A percentile compares a stretch with the other conserved stretches of the same genome.
phyloP scores from a whole-genome alignment of 2,797 vertebrate genomes.

The Cossypha polioptera region DNA sequence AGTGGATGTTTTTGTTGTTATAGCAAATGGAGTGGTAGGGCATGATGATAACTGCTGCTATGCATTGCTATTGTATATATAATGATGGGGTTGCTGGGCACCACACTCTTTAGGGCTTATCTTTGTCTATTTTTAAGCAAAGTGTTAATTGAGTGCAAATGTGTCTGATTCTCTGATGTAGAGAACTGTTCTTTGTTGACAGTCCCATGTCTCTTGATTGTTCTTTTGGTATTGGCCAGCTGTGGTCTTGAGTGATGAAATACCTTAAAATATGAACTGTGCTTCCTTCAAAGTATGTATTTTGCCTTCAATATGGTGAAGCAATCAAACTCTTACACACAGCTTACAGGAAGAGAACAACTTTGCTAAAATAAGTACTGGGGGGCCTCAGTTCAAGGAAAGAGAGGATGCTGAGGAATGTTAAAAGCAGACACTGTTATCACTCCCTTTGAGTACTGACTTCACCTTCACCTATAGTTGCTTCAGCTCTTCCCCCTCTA shows the following conservation, averaged over 20 bases:
- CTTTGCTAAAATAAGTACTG: neutral
- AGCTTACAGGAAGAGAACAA: constrained; percentile 16
- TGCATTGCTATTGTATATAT: neutral
- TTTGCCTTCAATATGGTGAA: constrained; percentile 57
- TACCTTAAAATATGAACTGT: constrained; percentile 66
- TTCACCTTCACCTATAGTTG: neutral
- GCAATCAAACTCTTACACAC: constrained; percentile 33
- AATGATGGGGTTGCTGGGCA: neutral
- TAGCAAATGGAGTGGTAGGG: constrained; percentile 4
- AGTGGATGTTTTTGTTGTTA: constrained; percentile 22
- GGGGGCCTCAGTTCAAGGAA: neutral
- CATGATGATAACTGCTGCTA: neutral
- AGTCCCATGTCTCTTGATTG: constrained; percentile 48
- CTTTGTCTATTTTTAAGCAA: constrained; percentile 60
- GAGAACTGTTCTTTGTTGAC: constrained; percentile 51
- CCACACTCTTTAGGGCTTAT: constrained; percentile 31
- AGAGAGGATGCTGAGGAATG: constrained; percentile 21
- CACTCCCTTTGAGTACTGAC: neutral
- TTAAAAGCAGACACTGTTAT: constrained; percentile 46
- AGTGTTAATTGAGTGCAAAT: constrained; percentile 53
- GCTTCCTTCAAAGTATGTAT: constrained; percentile 55
- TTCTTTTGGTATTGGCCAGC: constrained; percentile 62
- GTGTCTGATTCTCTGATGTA: constrained; percentile 55
- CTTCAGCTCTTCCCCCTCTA: neutral
- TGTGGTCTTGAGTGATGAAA: constrained; percentile 66